phyloP scores from a whole-genome alignment of 1,140 invertebrate genomes.

The Drosophila serrata region DNA sequence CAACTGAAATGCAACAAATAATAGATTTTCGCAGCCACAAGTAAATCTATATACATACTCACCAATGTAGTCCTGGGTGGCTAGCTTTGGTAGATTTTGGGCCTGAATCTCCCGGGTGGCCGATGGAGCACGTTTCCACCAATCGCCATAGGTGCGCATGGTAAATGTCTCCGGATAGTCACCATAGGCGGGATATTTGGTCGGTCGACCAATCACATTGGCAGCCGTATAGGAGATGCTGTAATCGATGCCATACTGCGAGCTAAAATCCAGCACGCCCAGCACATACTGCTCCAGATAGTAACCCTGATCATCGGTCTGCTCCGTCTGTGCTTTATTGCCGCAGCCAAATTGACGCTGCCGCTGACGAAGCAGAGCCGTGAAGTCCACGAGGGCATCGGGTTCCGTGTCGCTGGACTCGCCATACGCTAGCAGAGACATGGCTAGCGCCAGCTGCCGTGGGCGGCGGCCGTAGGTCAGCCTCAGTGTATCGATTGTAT shows the following conservation, averaged over 20 bases:
- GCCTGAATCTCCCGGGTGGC: constrained; percentile 90
- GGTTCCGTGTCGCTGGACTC: constrained; percentile 56
- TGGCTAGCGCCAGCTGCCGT: constrained; percentile 26
- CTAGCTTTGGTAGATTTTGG: constrained; percentile 89
- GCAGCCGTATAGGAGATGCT: constrained; percentile 95
- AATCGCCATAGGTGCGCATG: constrained; percentile 95
- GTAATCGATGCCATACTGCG: constrained; percentile 94
- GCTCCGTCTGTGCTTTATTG: constrained; percentile 31
- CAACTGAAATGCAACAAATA: constrained; percentile 86
- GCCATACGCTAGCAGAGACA: constrained; percentile 60
- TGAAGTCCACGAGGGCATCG: constrained; percentile 68
- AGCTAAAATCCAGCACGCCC: constrained; percentile 93
- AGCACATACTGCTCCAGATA: constrained; percentile 89
- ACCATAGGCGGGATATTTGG: constrained; percentile 94
- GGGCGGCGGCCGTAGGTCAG: constrained; percentile 37
- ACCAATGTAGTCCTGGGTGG: constrained; percentile 95
- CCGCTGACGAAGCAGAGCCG: constrained; percentile 53
- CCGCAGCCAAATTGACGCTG: constrained; percentile 36
- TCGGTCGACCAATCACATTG: constrained; percentile 93
- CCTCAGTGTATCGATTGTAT: constrained; percentile 56
- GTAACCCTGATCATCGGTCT: constrained; percentile 60
- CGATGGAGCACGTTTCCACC: constrained; percentile 94
- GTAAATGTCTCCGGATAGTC: constrained; percentile 96
- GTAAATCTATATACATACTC: constrained; percentile 48
- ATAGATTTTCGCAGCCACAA: not conserved